These are phyloP conservation scores for Coleophora deauratella DNA, from an alignment of 2,888 invertebrate species.

Conservation along the genomic window DNA sequence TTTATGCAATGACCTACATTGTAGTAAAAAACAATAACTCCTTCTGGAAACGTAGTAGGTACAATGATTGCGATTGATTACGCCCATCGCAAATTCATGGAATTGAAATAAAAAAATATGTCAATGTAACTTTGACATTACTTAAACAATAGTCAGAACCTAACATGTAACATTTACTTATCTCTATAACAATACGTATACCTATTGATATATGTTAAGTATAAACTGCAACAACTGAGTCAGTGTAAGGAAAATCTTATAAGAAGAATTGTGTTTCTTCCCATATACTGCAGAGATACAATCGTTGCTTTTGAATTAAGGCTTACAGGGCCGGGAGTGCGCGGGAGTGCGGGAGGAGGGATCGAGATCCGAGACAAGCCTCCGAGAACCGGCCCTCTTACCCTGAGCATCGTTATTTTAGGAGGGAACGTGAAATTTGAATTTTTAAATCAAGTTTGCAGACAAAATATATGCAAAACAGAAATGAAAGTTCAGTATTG, in stretches of 20 bases:
- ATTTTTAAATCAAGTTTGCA: neutral
- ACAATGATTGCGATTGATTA: too few relatives aligned
- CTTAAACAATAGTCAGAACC: too few relatives aligned
- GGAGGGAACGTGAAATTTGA: constrained; percentile 17
- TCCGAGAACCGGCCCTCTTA: constrained; percentile 40
- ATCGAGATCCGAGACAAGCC: constrained; percentile 48
- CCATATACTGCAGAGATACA: constrained; percentile 29
- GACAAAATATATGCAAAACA: neutral
- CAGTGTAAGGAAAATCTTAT: too few relatives aligned
- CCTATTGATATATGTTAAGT: too few relatives aligned
- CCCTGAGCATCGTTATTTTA: constrained; percentile 24
- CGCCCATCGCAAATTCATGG: too few relatives aligned
- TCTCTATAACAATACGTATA: too few relatives aligned
- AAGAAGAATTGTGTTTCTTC: constrained; percentile 9
- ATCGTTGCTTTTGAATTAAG: constrained; percentile 53
- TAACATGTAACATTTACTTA: too few relatives aligned
- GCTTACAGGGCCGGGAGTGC: constrained; percentile 33
- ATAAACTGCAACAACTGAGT: too few relatives aligned
- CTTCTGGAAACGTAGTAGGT: too few relatives aligned
- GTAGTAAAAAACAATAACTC: too few relatives aligned
- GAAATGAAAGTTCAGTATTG: constrained; percentile 24
- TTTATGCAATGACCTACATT: too few relatives aligned
- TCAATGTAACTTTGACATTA: neutral
- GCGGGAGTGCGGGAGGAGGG: constrained; percentile 43
- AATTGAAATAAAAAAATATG: neutral